Percentiles rank a stretch among this genome's conserved stretches.
Evolutionary conservation across 2,888 invertebrate genomes (phyloP).

Genomic region (Spisula solida): DNA sequence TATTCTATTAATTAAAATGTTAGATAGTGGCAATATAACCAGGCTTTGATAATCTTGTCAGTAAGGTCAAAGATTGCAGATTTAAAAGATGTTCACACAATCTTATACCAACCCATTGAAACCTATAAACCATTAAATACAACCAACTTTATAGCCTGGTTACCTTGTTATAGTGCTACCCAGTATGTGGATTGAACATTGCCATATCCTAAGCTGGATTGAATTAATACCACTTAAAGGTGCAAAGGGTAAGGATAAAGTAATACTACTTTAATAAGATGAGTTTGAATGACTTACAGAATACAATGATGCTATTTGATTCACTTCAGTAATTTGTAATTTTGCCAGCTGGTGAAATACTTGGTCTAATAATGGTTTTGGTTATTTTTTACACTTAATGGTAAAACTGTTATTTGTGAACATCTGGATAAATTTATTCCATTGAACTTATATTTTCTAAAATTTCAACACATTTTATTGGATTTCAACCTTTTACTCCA

Average conservation of each 20-base stretch:
- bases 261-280: not conserved
- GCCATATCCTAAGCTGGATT: constrained; percentile 20
- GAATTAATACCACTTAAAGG: constrained; percentile 16
- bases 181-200: not conserved
- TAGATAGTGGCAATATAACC: not conserved
- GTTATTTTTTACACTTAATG: too few relatives aligned
- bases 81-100: constrained; percentile 18
- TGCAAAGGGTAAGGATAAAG: constrained; percentile 6
- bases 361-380: too few relatives aligned
- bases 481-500: too few relatives aligned
- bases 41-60: constrained; percentile 10
- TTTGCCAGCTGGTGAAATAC: not conserved
- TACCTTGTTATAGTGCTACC: not conserved
- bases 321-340: not conserved
- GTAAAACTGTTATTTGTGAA: too few relatives aligned
- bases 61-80: constrained; percentile 14
- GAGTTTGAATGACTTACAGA: not conserved
- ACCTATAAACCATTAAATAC: not conserved
- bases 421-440: too few relatives aligned
- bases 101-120: not conserved
- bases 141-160: not conserved
- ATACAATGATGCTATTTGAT: constrained; percentile 8
- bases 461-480: too few relatives aligned
- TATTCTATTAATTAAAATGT: constrained; percentile 16
- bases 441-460: too few relatives aligned